Evolutionary conservation across 2,113 vertebrate species (phyloP).

Genomic region (Falcunculus frontatus): DNA sequence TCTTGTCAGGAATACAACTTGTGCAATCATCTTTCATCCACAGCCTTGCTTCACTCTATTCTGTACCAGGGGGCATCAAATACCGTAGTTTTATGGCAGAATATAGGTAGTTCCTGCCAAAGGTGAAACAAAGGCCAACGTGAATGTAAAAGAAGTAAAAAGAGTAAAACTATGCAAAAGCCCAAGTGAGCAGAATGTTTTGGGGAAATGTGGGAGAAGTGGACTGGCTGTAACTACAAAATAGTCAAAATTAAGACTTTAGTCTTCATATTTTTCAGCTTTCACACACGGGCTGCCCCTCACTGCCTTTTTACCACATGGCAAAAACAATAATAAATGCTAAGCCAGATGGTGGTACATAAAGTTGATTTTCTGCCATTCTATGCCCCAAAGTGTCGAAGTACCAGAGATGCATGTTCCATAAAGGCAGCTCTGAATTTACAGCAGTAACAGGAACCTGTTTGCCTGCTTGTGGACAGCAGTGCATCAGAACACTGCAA

Average conservation of each 20-base stretch:
- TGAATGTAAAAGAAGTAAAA: conserved; percentile 12
- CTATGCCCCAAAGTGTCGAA: not conserved
- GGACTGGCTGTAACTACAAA: not conserved
- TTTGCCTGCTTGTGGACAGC: not conserved
- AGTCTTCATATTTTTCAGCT: not conserved
- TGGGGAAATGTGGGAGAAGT: not conserved
- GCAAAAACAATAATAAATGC: not conserved
- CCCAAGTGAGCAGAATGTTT: not conserved
- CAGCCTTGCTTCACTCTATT: conserved; percentile 79
- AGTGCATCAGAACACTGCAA: not conserved
- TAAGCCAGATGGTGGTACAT: not conserved
- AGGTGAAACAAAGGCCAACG: conserved; percentile 76
- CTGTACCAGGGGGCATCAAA: conserved; percentile 80
- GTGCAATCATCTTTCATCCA: conserved; percentile 85
- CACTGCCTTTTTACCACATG: not conserved
- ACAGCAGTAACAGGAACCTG: not conserved
- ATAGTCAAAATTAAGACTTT: not conserved
- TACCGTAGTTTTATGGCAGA: conserved; percentile 76
- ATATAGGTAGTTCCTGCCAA: conserved; percentile 83
- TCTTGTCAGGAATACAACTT: conserved; percentile 83
- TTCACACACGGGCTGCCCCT: not conserved
- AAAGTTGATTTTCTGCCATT: not conserved
- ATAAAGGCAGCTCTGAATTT: not conserved
- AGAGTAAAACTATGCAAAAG: not conserved
- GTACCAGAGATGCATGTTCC: not conserved